These are phyloP conservation scores for Azorinus chamasolen DNA, from an alignment of 2,888 invertebrate species.

Conservation along the genomic window DNA sequence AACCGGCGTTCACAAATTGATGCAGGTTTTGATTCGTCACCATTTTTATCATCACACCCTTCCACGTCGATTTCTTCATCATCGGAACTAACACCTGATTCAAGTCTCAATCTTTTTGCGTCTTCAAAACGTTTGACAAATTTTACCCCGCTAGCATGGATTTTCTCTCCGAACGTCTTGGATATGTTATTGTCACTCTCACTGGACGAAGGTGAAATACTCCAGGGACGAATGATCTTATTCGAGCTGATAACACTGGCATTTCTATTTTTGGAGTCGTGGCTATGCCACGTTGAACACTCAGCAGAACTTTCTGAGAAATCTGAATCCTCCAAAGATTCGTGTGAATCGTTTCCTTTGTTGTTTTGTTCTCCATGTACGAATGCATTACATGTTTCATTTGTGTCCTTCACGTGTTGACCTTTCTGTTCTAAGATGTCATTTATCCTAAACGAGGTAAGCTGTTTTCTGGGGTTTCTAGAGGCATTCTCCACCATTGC, in stretches of 20 bases:
- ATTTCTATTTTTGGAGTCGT: too few species aligned
- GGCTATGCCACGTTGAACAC: too few species aligned
- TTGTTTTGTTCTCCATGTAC: too few species aligned
- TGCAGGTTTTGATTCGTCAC: constrained; percentile 61
- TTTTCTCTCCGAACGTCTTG: not conserved
- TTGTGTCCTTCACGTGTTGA: too few species aligned
- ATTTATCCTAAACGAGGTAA: constrained; percentile 79
- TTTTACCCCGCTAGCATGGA: not conserved
- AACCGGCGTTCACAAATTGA: constrained; percentile 24
- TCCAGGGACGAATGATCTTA: constrained; percentile 16
- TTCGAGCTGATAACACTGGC: too few species aligned
- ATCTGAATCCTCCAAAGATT: too few species aligned
- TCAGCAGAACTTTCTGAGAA: too few species aligned
- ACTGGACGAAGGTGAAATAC: not conserved
- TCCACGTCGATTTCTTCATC: constrained; percentile 77
- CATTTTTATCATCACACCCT: constrained; percentile 44
- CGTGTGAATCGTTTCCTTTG: too few species aligned
- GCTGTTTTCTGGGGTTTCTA: constrained; percentile 74
- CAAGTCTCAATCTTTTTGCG: not conserved
- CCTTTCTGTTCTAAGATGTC: constrained; percentile 65
- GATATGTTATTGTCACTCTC: not conserved
- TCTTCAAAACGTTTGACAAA: not conserved
- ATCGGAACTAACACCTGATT: constrained; percentile 22
- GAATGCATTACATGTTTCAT: too few species aligned
- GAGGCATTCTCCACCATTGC: constrained; percentile 41